A percentile compares a stretch with the other conserved stretches of the same genome.
Conservation (phyloP, 2,888 invertebrate genomes). For the Orgyia antiqua region DNA sequence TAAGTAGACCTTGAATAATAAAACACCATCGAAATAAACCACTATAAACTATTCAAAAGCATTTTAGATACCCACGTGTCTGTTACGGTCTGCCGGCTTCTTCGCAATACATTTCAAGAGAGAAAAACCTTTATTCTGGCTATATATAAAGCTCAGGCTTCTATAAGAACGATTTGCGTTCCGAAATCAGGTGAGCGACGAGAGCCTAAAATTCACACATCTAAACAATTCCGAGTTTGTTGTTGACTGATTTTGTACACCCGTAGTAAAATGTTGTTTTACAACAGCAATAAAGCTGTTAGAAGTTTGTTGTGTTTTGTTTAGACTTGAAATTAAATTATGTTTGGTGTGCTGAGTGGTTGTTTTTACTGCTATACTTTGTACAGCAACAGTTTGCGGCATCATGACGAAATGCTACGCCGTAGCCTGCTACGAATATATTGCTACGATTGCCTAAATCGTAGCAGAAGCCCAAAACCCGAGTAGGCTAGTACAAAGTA, state of each 20-base stretch:
- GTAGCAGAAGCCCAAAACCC: no score
- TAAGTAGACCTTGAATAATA: slow-evolving; percentile 38
- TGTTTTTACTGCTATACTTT: not conserved
- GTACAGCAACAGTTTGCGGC: not conserved
- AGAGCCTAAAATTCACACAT: slow-evolving; percentile 48
- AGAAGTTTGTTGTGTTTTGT: slow-evolving; percentile 16
- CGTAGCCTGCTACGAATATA: no score
- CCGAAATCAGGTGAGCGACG: slow-evolving; percentile 57
- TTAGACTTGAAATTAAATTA: slow-evolving; percentile 10
- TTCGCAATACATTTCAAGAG: slow-evolving; percentile 22
- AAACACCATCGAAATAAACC: slow-evolving; percentile 40
- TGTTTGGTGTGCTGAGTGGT: slow-evolving; percentile 3
- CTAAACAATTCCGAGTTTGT: slow-evolving; percentile 46
- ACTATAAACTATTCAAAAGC: slow-evolving; percentile 50
- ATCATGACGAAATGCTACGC: no score
- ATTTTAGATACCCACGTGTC: slow-evolving; percentile 46
- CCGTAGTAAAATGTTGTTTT: slow-evolving; percentile 31
- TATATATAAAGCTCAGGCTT: slow-evolving; percentile 40
- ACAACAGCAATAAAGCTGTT: slow-evolving; percentile 23
- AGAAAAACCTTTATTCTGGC: slow-evolving; percentile 44
- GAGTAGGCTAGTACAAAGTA: no score
- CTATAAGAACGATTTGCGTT: slow-evolving; percentile 46
- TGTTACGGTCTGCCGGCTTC: slow-evolving; percentile 37
- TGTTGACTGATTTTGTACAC: slow-evolving; percentile 42
- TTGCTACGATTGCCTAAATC: no score